Percentiles rank a stretch among this genome's conserved stretches.
These are phyloP conservation scores for Anodontia alba DNA, from an alignment of 2,888 invertebrate genomes.

Conservation along the genomic window DNA sequence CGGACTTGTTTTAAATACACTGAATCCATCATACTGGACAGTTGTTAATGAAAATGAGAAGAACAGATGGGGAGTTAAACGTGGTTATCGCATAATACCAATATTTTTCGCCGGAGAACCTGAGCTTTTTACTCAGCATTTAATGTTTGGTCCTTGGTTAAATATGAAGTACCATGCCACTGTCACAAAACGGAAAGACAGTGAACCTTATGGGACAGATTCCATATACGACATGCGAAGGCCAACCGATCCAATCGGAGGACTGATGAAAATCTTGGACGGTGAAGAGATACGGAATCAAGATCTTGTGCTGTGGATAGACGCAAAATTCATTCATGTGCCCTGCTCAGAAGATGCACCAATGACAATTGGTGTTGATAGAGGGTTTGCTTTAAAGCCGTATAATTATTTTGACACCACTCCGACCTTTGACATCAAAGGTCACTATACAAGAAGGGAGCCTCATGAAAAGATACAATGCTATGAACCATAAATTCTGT, in stretches of 20 bases:
- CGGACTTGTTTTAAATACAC: constrained; percentile 48
- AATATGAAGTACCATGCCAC: constrained; percentile 62
- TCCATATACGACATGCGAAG: constrained; percentile 55
- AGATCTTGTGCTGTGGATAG: constrained; percentile 65
- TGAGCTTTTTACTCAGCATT: constrained; percentile 30
- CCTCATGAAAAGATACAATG: constrained; percentile 34
- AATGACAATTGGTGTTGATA: constrained; percentile 57
- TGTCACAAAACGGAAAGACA: constrained; percentile 59
- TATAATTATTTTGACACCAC: constrained; percentile 66
- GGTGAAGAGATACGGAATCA: constrained; percentile 55
- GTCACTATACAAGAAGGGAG: constrained; percentile 32
- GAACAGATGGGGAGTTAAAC: constrained; percentile 62
- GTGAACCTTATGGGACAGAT: constrained; percentile 53
- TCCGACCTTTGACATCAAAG: constrained; percentile 59
- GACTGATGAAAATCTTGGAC: constrained; percentile 53
- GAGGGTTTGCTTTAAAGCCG: constrained; percentile 64
- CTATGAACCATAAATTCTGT: constrained; percentile 25
- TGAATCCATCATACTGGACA: constrained; percentile 60
- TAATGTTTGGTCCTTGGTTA: constrained; percentile 55
- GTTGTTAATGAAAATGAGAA: constrained; percentile 64
- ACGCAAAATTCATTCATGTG: constrained; percentile 61
- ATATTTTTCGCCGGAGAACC: constrained; percentile 29
- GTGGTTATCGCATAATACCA: constrained; percentile 61
- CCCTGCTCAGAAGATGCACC: constrained; percentile 66
- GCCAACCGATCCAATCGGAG: constrained; percentile 38